These are phyloP conservation scores for Caenorhabditis afra DNA, from an alignment of 2,888 invertebrate species.

Conservation along the genomic window DNA sequence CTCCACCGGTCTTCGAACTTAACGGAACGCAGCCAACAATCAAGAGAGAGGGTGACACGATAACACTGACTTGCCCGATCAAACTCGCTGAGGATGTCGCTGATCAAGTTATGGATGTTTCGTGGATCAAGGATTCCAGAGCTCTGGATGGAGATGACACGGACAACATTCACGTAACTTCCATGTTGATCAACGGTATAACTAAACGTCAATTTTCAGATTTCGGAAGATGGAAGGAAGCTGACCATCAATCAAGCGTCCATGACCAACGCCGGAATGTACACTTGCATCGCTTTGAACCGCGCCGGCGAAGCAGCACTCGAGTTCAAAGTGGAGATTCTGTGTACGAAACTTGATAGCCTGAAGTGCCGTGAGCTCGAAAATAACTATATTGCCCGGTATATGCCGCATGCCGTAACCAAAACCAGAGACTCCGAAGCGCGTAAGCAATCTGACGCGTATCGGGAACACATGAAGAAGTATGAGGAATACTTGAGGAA, in stretches of 20 bases:
- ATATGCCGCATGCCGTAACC: conserved; percentile 55
- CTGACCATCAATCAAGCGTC: conserved; percentile 63
- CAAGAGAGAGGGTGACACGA: conserved; percentile 83
- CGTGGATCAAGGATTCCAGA: conserved; percentile 84
- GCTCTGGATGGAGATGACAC: conserved; percentile 77
- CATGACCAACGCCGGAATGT: conserved; percentile 82
- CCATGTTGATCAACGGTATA: neutral
- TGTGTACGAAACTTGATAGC: conserved; percentile 78
- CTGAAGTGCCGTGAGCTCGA: conserved; percentile 69
- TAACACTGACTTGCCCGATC: conserved; percentile 84
- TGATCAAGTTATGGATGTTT: conserved; percentile 76
- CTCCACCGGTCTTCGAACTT: conserved; percentile 77
- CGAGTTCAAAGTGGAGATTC: conserved; percentile 84
- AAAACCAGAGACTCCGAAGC: conserved; percentile 42
- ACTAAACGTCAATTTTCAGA: conserved; percentile 57
- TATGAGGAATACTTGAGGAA: conserved; percentile 52
- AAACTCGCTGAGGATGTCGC: conserved; percentile 60
- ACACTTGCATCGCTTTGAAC: conserved; percentile 85
- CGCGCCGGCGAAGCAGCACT: conserved; percentile 85
- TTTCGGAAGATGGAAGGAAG: conserved; percentile 73
- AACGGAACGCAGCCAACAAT: conserved; percentile 61
- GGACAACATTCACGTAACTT: conserved; percentile 43
- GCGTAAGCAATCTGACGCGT: neutral
- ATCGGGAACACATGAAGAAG: conserved; percentile 39
- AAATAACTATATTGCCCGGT: conserved; percentile 59